Conservation (phyloP, 2,113 vertebrate species). For the Elaphurus davidianus region DNA sequence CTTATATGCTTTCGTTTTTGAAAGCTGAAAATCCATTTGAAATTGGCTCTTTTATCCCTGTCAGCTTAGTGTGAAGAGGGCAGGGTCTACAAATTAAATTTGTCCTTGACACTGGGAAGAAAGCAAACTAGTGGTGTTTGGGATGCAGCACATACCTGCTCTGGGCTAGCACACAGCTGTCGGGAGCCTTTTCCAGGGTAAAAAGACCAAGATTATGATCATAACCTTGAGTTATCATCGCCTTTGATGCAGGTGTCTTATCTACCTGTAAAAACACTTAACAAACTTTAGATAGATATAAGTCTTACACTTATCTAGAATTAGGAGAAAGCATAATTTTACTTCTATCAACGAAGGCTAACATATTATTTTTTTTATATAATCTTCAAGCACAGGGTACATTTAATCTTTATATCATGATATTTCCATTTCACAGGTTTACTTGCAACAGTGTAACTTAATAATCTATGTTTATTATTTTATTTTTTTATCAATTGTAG, state of each 20-base stretch:
- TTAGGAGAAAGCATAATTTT: conserved; percentile 14
- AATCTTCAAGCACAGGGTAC: neutral
- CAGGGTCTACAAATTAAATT: conserved; percentile 38
- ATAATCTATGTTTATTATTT: neutral
- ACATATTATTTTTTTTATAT: neutral
- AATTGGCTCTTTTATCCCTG: conserved; percentile 14
- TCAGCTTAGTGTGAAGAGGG: conserved; percentile 39
- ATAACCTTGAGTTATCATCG: conserved; percentile 70
- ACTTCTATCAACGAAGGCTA: neutral
- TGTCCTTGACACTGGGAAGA: conserved; percentile 64
- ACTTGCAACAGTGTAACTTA: neutral
- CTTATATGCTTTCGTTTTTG: neutral
- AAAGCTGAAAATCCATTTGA: conserved; percentile 46
- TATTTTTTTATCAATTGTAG: neutral
- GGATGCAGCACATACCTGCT: conserved; percentile 40
- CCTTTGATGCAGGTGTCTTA: conserved; percentile 19
- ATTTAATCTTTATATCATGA: neutral
- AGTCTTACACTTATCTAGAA: conserved; percentile 2
- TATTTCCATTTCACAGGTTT: neutral
- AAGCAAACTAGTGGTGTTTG: conserved; percentile 7
- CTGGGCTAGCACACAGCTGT: conserved; percentile 47
- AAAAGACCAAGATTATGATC: conserved; percentile 55
- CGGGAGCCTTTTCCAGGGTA: neutral
- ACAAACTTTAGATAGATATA: neutral
- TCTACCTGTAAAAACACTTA: conserved; percentile 14